Percentiles rank a stretch among this genome's conserved stretches.
Conservation (phyloP, 1,140 invertebrate species). For the Bombus sibiricus region DNA sequence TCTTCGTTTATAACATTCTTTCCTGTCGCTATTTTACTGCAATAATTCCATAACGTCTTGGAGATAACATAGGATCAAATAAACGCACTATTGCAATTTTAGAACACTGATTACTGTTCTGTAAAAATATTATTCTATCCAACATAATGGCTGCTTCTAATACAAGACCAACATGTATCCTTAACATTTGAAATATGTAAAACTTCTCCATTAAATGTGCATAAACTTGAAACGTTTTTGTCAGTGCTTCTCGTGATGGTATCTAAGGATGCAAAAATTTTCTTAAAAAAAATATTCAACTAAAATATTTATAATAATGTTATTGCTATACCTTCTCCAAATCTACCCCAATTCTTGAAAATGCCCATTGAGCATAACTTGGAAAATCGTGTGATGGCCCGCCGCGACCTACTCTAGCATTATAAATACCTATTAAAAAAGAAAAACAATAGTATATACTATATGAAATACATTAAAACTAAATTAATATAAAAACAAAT, state of each 20-base stretch:
- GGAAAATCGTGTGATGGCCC: constrained; percentile 82
- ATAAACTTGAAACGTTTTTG: constrained; percentile 80
- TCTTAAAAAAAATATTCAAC: neutral
- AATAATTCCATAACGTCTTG: constrained; percentile 89
- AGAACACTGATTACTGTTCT: constrained; percentile 85
- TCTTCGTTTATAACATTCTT: neutral
- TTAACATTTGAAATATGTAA: constrained; percentile 91
- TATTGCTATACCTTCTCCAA: constrained; percentile 65
- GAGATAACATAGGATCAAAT: constrained; percentile 90
- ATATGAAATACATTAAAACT: constrained; percentile 8
- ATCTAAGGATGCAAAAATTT: constrained; percentile 73
- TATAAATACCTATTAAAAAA: constrained; percentile 76
- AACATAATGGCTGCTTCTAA: constrained; percentile 93
- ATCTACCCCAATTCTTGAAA: constrained; percentile 82
- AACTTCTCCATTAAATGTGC: constrained; percentile 85
- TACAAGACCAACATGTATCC: constrained; percentile 91
- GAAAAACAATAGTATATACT: constrained; percentile 26
- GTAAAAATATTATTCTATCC: constrained; percentile 91
- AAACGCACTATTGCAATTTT: constrained; percentile 87
- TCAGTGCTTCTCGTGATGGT: constrained; percentile 81
- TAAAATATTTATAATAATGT: constrained; percentile 44
- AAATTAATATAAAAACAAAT: constrained; percentile 54
- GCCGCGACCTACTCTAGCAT: constrained; percentile 82
- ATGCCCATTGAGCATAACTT: constrained; percentile 87
- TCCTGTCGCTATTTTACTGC: constrained; percentile 76